Evolutionary conservation across 2,888 invertebrate species (phyloP).

Genomic region (Argyresthia goedartella): DNA sequence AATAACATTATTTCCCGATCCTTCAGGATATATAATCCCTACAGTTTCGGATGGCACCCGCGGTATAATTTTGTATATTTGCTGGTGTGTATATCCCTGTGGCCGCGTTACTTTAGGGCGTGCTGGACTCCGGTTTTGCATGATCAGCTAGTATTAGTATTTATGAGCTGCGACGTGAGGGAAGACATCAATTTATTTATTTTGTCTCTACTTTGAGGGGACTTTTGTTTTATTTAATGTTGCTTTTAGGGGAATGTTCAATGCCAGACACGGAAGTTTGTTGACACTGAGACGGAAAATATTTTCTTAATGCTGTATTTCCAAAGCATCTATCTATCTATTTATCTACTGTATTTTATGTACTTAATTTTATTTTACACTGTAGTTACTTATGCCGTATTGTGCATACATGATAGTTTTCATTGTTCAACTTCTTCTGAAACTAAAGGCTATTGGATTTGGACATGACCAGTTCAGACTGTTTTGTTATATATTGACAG

Average conservation of each 20-base stretch:
- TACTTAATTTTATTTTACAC: too few species aligned
- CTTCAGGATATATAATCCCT: too few species aligned
- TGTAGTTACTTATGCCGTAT: too few species aligned
- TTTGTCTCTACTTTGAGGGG: not conserved
- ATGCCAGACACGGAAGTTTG: not conserved
- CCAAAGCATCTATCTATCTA: too few species aligned
- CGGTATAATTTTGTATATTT: not conserved
- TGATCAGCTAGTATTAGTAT: conserved; percentile 32
- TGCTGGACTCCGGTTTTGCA: conserved; percentile 21
- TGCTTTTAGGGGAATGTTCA: conserved; percentile 1
- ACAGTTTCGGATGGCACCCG: not conserved
- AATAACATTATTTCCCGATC: conserved; percentile 14
- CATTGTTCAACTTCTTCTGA: too few species aligned
- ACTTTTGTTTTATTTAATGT: not conserved
- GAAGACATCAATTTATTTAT: not conserved
- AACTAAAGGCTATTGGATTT: too few species aligned
- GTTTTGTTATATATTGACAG: too few species aligned
- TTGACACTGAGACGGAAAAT: too few species aligned
- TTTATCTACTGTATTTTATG: too few species aligned
- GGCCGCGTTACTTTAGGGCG: not conserved
- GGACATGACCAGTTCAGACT: too few species aligned
- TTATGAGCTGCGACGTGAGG: conserved; percentile 6
- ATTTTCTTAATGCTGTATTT: too few species aligned
- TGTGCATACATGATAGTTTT: too few species aligned
- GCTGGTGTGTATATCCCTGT: not conserved